These are phyloP conservation scores for Sorex maritimensis DNA, from an alignment of 2,797 vertebrate genomes.

Conservation along the genomic window DNA sequence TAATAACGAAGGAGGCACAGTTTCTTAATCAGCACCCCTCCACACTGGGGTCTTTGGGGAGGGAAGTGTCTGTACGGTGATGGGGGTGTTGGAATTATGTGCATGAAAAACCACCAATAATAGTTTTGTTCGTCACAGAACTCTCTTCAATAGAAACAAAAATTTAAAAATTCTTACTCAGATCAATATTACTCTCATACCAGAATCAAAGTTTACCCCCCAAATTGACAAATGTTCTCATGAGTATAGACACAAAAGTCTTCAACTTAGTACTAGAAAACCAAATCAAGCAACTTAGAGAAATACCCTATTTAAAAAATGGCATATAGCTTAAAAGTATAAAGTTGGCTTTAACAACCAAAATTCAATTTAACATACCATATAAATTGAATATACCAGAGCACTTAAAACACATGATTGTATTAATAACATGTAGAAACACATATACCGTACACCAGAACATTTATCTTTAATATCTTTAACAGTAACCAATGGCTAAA, in stretches of 20 bases:
- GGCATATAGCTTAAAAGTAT: neutral
- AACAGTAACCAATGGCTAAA: neutral
- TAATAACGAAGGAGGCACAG: neutral
- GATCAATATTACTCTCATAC: conserved; percentile 9
- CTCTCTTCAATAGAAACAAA: too few relatives aligned
- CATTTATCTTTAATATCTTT: neutral
- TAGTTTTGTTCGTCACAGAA: too few relatives aligned
- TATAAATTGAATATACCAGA: neutral
- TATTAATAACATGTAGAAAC: neutral
- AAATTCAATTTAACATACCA: neutral
- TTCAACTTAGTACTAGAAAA: conserved; percentile 10
- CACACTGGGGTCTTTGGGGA: too few relatives aligned
- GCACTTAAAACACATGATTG: neutral
- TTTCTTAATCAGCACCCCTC: neutral
- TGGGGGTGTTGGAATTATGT: too few relatives aligned
- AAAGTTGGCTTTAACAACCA: neutral
- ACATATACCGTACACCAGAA: neutral
- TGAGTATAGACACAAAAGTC: neutral
- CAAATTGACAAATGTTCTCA: conserved; percentile 3
- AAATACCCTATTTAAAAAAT: neutral
- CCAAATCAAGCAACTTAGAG: neutral
- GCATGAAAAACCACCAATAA: too few relatives aligned
- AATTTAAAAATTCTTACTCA: neutral
- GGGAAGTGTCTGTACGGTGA: too few relatives aligned
- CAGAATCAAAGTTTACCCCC: neutral